Percentiles rank a stretch among this genome's conserved stretches.
These are phyloP conservation scores for Melospiza melodia DNA, from an alignment of 2,113 vertebrate species.

Conservation along the genomic window DNA sequence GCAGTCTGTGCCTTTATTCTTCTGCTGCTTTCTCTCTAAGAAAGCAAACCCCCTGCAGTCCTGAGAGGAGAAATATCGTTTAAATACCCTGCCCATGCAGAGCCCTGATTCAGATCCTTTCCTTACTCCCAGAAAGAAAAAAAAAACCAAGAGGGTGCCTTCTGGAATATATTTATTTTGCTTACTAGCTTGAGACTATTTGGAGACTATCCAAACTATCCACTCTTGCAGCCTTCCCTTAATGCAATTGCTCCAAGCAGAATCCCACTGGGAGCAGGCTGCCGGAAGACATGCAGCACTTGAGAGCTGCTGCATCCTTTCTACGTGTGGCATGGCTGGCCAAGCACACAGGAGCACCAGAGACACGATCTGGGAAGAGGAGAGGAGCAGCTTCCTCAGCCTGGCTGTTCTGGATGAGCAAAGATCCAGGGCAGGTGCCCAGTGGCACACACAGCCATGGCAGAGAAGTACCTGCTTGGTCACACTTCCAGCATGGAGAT, in stretches of 20 bases:
- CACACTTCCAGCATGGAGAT: background rate
- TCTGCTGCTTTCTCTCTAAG: background rate
- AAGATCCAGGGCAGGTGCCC: background rate
- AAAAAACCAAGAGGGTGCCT: background rate
- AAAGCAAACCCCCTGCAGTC: background rate
- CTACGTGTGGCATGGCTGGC: background rate
- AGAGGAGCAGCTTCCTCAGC: background rate
- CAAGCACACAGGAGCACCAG: background rate
- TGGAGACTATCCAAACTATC: constrained; percentile 20
- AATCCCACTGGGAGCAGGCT: background rate
- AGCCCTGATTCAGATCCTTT: background rate
- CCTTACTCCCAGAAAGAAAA: background rate
- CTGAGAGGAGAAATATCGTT: background rate
- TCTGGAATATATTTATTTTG: background rate
- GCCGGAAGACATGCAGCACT: background rate
- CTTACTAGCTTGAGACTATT: constrained; percentile 9
- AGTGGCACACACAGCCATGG: accelerated
- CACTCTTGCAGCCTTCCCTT: background rate
- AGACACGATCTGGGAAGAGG: background rate
- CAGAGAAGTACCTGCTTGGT: background rate
- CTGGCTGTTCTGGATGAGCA: background rate
- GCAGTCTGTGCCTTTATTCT: background rate
- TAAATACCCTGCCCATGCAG: background rate
- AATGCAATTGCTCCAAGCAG: background rate
- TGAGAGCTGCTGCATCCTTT: background rate